Conservation (phyloP, 2,888 invertebrate genomes). For the Agrochola macilenta region DNA sequence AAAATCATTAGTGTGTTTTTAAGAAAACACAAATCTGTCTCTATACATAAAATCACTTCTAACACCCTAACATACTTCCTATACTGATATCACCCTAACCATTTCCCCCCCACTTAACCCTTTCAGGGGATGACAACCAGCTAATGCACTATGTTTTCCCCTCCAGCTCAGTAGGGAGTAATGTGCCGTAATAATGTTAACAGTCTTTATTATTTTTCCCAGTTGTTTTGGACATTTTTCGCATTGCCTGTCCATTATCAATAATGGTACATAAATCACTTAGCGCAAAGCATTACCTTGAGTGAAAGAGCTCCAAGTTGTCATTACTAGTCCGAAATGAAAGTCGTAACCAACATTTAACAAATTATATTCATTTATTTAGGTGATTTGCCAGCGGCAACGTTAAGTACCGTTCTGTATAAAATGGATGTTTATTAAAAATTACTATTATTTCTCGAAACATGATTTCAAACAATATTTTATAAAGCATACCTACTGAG, state of each 20-base stretch:
- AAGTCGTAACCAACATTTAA: constrained; percentile 37
- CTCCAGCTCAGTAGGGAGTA: constrained; percentile 44
- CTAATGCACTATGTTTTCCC: constrained; percentile 61
- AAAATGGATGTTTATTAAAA: constrained; percentile 29
- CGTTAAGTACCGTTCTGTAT: constrained; percentile 28
- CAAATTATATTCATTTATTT: constrained; percentile 47
- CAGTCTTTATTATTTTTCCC: constrained; percentile 53
- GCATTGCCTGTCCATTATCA: constrained; percentile 52
- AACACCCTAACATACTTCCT: constrained; percentile 12
- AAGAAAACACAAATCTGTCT: neutral
- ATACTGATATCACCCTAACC: constrained; percentile 22
- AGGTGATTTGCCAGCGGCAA: constrained; percentile 34
- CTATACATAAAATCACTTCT: constrained; percentile 8
- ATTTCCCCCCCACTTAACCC: constrained; percentile 53
- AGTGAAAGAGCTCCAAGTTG: constrained; percentile 25
- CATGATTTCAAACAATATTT: constrained; percentile 1
- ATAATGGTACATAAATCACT: constrained; percentile 54
- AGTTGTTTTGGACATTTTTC: constrained; percentile 50
- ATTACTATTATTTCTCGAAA: constrained; percentile 13
- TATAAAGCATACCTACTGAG: neutral
- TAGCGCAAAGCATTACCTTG: constrained; percentile 29
- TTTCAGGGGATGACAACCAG: constrained; percentile 53
- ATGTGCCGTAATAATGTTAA: constrained; percentile 53
- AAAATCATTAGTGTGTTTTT: neutral
- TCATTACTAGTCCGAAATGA: constrained; percentile 38